A percentile compares a stretch with the other conserved stretches of the same genome.
Evolutionary conservation across 53 echinoderm and acorn worm species (phyloP).

Genomic region (Holothuria scabra): DNA sequence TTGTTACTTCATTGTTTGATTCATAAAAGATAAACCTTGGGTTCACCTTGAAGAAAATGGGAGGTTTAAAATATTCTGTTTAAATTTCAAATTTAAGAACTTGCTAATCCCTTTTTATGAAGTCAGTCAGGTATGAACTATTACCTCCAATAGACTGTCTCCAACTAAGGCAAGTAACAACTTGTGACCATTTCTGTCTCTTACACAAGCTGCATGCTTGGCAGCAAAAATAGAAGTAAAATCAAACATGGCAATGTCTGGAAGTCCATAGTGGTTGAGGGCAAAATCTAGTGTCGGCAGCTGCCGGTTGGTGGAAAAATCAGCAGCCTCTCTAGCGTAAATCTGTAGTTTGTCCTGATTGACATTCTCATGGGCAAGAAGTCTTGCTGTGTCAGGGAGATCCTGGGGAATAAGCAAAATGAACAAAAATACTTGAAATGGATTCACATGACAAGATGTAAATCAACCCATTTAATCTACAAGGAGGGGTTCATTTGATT

Average conservation of each 20-base stretch:
- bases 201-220: conserved; percentile 83
- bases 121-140: background rate
- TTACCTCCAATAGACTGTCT: conserved; percentile 93
- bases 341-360: conserved; percentile 72
- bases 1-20: too few species aligned
- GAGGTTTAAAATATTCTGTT: too few species aligned
- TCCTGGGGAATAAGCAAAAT: conserved; percentile 56
- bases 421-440: too few species aligned
- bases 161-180: conserved; percentile 84
- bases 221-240: conserved; percentile 92
- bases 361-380: conserved; percentile 76
- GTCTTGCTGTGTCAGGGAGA: conserved; percentile 71
- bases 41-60: too few species aligned
- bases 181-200: conserved; percentile 81
- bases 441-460: too few species aligned
- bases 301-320: conserved; percentile 92
- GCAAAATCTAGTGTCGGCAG: conserved; percentile 93
- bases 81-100: too few species aligned
- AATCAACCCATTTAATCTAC: too few species aligned
- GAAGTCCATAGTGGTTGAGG: conserved; percentile 92
- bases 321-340: conserved; percentile 88
- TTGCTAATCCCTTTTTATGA: too few species aligned
- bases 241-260: conserved; percentile 99
- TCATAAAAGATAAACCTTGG: too few species aligned
- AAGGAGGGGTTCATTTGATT: too few species aligned